phyloP scores from a whole-genome alignment of 2,888 invertebrate species.

The Drosophila siamana region DNA sequence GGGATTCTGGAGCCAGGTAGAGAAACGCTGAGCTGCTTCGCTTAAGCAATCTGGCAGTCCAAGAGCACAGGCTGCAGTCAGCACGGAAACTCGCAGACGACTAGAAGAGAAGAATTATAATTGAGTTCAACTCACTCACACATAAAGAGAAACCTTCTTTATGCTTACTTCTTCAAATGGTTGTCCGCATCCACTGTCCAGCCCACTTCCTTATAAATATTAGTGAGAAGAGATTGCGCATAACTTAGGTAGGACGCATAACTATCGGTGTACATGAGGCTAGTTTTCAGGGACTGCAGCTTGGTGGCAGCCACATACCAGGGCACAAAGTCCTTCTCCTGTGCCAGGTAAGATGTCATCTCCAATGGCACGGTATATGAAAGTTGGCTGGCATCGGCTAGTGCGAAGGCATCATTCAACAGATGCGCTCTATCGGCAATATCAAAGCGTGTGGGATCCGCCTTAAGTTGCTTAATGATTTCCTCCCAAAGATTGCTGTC shows the following conservation, averaged over 20 bases:
- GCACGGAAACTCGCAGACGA: conserved; percentile 87
- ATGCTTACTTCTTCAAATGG: conserved; percentile 76
- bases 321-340: conserved; percentile 90
- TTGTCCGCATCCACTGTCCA: conserved; percentile 87
- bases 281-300: conserved; percentile 86
- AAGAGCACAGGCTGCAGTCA: conserved; percentile 88
- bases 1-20: conserved; percentile 87
- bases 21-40: conserved; percentile 87
- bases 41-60: conserved; percentile 88
- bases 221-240: conserved; percentile 87
- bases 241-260: conserved; percentile 87
- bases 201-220: conserved; percentile 87
- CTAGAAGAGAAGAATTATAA: conserved; percentile 84
- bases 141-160: not conserved
- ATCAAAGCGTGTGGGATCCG: conserved; percentile 83
- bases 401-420: conserved; percentile 92
- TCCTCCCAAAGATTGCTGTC: conserved; percentile 88
- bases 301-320: conserved; percentile 89
- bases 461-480: conserved; percentile 80
- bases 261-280: conserved; percentile 86
- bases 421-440: conserved; percentile 91
- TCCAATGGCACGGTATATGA: conserved; percentile 89
- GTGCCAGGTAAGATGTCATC: conserved; percentile 88
- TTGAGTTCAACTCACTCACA: no score
- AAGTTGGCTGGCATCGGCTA: conserved; percentile 90